Evolutionary conservation across 2,113 vertebrate species (phyloP), one percentile per base, ranked within the genome.

Genomic region (Sula dactylatra): DNA sequence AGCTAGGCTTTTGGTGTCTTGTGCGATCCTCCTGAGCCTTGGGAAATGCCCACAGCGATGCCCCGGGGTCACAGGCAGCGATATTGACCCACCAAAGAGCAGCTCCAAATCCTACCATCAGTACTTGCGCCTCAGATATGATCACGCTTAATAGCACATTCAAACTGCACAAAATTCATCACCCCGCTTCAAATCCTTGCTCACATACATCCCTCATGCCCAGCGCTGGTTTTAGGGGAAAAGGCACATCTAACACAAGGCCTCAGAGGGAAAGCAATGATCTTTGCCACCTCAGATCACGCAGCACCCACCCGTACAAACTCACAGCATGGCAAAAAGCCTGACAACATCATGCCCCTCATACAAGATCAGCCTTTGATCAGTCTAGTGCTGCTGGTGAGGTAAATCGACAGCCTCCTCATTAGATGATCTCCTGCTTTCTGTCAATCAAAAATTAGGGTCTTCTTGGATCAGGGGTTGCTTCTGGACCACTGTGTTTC

Each of bases 351-450:
- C 6, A 31, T 72, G 11, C 3, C 22, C 27, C 14, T 2, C 45
- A 9, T 1, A 17, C 15, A 2, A 17, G 26, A 32, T 1, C 12
- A 2, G 0, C 50, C 77, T 77, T 26, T 59, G 34, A 52, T 34
- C 4, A 1, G 44, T 31, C 31, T 80, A 81, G 66, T n/a, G 52
- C 61, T 59, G 40, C n/a, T 80, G 87, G 65, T 45, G n/a, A 59
- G 58, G 44, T 19, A 55, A 80, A 86, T 44, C 3, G 0, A 49
- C 38, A 83, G 27, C 13, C 17, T 38, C 58, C 27, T 61, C 26
- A 10, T 38, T 27, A 72, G 27, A 42, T 4, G 24, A 11, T 20
- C 29, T 80, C 26, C 72, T 91, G 62, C 29, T 76, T 42, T 70
- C 62, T 25, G 6, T 31, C 72, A 36, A 2, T 36, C 42, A 71